phyloP scores from a whole-genome alignment of 53 echinoderm and acorn worm genomes.

The Henricia sp. region DNA sequence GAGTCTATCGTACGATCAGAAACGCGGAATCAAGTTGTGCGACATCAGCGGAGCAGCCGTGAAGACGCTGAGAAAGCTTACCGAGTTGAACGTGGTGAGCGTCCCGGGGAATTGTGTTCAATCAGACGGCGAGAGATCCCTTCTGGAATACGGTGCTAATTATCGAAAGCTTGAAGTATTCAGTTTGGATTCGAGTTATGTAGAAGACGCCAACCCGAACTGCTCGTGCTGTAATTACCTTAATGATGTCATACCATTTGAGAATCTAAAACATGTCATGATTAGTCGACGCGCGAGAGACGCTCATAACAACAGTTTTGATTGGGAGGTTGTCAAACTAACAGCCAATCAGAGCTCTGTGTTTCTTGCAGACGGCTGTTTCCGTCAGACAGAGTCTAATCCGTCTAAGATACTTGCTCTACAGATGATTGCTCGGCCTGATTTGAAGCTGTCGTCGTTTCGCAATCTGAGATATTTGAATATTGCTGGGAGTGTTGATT shows the following conservation, averaged over 20 bases:
- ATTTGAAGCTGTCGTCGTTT: conserved; percentile 5
- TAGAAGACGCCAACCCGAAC: neutral
- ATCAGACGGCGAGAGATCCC: conserved; percentile 4
- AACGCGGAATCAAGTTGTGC: neutral
- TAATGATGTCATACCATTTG: conserved; percentile 20
- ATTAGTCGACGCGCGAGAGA: conserved; percentile 24
- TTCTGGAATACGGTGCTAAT: conserved; percentile 17
- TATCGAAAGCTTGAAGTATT: conserved; percentile 20
- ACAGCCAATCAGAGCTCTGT: conserved; percentile 34
- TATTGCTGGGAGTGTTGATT: conserved; percentile 36
- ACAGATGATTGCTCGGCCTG: conserved; percentile 13
- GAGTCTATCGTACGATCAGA: conserved; percentile 23
- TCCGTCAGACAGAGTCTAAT: neutral
- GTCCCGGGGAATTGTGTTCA: conserved; percentile 2
- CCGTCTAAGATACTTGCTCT: conserved; percentile 4
- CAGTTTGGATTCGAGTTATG: conserved; percentile 3
- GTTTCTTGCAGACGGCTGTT: conserved; percentile 40
- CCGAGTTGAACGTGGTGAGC: conserved; percentile 22
- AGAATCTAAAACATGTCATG: conserved; percentile 21
- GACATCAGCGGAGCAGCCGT: conserved; percentile 17
- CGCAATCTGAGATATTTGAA: conserved; percentile 34
- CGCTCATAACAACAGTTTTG: neutral
- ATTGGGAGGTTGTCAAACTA: neutral
- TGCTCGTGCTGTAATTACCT: conserved; percentile 10
- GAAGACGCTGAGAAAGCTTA: neutral